These are phyloP conservation scores for Todus mexicanus DNA, from an alignment of 2,797 vertebrate genomes.

Conservation along the genomic window DNA sequence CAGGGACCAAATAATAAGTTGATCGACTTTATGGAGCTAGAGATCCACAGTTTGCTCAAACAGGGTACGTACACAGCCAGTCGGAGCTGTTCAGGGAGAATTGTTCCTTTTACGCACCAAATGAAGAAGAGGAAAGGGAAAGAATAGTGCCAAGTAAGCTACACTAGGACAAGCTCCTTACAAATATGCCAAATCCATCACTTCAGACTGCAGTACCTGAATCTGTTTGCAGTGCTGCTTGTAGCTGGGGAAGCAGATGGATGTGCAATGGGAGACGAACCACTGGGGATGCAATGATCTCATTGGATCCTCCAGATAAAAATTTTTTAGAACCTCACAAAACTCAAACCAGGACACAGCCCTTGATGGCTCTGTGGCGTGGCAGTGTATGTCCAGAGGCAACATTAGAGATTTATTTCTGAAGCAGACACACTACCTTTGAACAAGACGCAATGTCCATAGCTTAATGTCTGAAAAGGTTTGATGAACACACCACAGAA, in stretches of 20 bases:
- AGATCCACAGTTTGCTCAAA: not conserved
- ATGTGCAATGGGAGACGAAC: not conserved
- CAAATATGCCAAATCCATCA: not conserved
- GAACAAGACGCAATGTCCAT: not conserved
- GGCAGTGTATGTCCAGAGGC: not conserved
- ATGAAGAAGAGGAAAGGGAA: not conserved
- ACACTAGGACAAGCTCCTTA: not conserved
- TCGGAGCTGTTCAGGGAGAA: not conserved
- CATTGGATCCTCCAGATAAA: not conserved
- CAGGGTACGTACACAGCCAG: not conserved
- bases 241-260: not conserved
- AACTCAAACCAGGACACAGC: too few relatives aligned
- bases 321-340: too few relatives aligned
- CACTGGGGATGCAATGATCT: rapidly evolving
- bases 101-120: not conserved
- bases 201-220: not conserved
- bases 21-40: not conserved
- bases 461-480: not conserved
- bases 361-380: rapidly evolving
- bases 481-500: not conserved
- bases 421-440: not conserved
- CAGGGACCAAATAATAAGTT: not conserved
- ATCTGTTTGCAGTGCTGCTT: not conserved
- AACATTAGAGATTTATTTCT: not conserved
- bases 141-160: not conserved